phyloP scores from a whole-genome alignment of 1,140 invertebrate genomes.

The Lasaia peninsularis region DNA sequence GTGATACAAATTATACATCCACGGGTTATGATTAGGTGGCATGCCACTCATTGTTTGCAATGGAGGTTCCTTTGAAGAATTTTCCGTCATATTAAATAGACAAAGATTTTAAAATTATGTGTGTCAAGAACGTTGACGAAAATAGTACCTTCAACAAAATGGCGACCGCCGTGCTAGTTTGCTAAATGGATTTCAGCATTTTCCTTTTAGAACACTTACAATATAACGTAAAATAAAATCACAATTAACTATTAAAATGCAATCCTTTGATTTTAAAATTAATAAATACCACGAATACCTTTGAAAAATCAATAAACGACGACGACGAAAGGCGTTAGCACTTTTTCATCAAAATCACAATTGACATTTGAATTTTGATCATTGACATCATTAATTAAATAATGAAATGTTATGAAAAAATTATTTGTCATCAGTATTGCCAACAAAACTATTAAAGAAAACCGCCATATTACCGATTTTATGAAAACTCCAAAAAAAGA shows the following conservation, averaged over 20 bases:
- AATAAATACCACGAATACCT: slow-evolving; percentile 1
- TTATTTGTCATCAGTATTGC: too few species aligned
- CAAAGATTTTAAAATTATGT: slow-evolving; percentile 11
- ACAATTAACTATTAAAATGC: background rate
- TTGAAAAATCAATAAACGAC: background rate
- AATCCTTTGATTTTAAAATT: background rate
- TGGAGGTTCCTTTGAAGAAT: slow-evolving; percentile 62
- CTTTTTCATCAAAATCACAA: too few species aligned
- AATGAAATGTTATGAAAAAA: too few species aligned
- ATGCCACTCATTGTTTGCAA: slow-evolving; percentile 68
- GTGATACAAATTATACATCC: slow-evolving; percentile 70
- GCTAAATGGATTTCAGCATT: background rate
- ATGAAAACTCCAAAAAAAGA: too few species aligned
- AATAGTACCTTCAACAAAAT: slow-evolving; percentile 35
- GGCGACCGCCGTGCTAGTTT: slow-evolving; percentile 23
- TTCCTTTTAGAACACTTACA: background rate
- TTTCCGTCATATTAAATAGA: slow-evolving; percentile 50
- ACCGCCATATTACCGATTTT: too few species aligned
- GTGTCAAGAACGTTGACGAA: slow-evolving; percentile 17
- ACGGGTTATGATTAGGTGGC: slow-evolving; percentile 59
- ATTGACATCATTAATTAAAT: too few species aligned
- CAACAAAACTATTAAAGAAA: too few species aligned
- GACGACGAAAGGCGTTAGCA: background rate
- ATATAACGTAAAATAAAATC: background rate
- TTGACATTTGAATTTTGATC: too few species aligned